Evolutionary conservation across 2,113 vertebrate species (phyloP), one percentile per base, ranked within the genome.

Genomic region (Tyto alba): DNA sequence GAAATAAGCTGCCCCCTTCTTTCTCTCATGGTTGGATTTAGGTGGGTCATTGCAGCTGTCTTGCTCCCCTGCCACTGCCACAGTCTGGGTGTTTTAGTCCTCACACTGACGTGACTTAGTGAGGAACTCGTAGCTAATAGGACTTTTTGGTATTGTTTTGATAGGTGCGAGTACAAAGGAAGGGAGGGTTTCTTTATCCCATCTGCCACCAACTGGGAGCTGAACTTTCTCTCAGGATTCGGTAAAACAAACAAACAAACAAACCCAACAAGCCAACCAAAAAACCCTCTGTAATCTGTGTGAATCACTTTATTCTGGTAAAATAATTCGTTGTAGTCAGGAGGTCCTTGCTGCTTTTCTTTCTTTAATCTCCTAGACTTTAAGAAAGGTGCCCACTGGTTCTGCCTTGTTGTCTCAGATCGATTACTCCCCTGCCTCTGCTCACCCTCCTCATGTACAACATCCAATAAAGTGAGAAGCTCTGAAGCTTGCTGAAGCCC

Each of bases 391-490:
- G 9, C 47, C 53, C 13, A 1, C 57, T 75, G 9, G 12, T 75
- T 81, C 47, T 69, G 25, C 23, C 13, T 52, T 80, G 9, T 14
- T 63, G 13, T 62, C 12, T 69, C 9, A 26, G 45, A 40, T 52
- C 0, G 0, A 19, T 45, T 3, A 1, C 17, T 36, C 13, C 22
- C 3, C 1, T 66, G 29, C 3, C 2, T 48, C 62, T 82, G 32
- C 13, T 56, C 1, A 1, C 11, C 76, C 34, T 71, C 26, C 40
- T 47, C 41, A 62, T 13, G 19, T 78, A 18, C 12, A 17, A 9
- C 11, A n/a, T 80, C 30, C 32, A 19, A 8, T 62, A 20, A 66
- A 30, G 20, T 55, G 50, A 77, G 34, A 75, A 30, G 27, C 12
- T 77, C 63, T 17, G 17, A 52, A 40, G 18, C 64, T 62, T 63